Base-by-base conservation (phyloP, 2,797 vertebrate genomes). In the Emys orbicularis region DNA sequence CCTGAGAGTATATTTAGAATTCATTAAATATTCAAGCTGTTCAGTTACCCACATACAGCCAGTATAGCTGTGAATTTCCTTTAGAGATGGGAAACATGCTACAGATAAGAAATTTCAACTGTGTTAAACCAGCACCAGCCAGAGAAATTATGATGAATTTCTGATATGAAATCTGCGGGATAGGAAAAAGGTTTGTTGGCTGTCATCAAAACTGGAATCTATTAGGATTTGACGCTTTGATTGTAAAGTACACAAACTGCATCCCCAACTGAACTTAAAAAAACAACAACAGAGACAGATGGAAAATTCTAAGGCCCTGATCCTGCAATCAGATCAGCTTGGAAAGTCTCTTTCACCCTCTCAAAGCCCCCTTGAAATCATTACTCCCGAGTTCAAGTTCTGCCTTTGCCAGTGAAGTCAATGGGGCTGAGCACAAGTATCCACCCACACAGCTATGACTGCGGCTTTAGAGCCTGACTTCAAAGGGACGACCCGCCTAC, bases 131-230 rank as follows among this genome's bases (percentile, higher is more conserved):
- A 90, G 89, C 56, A 95, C 59, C 93, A 97, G 92, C 97, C 82
- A 96, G 95, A 96, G 94, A 97, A 97, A 97, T 93, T 31, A 95
- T 97, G 97, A 98, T 94, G 80, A 91, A 97, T 98, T 98, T 97
- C 56, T 88, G 94, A 92, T 91, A 90, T 65, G 81, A 81, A 89
- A 96, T 93, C 89, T 49, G 68, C 83, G 90, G 88, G 50, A 77
- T 1, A 96, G 50, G 89, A 83, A 98, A 98, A 98, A 93, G 81
- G 54, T 95, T 97, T 97, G 94, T 96, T 97, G 92, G 92, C 23
- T 93, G 92, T 84, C 96, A 92, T 98, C 94, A 98, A 97, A 97
- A 97, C 1, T 85, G 95, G 95, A 98, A 97, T 95, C 92, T 59
- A 57, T 93, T 95, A 96, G 96, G 88, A 94, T 89, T 90, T 92